Percentiles rank a stretch among this genome's conserved stretches.
phyloP scores from a whole-genome alignment of 2,888 invertebrate species.

The Pogonocherus hispidulus region DNA sequence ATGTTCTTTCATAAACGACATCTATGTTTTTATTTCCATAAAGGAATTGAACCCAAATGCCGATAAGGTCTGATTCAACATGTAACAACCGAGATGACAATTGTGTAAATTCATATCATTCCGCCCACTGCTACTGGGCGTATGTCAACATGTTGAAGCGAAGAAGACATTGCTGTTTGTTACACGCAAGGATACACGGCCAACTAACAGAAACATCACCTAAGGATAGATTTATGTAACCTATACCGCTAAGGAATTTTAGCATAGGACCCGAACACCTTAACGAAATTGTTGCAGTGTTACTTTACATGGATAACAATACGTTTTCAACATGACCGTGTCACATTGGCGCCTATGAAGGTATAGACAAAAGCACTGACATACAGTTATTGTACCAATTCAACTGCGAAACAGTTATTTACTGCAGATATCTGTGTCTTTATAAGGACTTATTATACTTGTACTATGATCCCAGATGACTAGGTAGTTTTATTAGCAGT shows the following conservation, averaged over 20 bases:
- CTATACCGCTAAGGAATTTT: slow-evolving; percentile 5
- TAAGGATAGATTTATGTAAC: not conserved
- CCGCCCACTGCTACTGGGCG: slow-evolving; percentile 14
- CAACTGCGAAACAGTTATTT: slow-evolving; percentile 26
- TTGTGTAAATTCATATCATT: not conserved
- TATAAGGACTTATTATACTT: slow-evolving; percentile 17
- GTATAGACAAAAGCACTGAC: slow-evolving; percentile 15
- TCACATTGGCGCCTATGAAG: slow-evolving; percentile 23
- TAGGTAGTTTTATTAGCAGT: slow-evolving; percentile 2
- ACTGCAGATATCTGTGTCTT: slow-evolving; percentile 9
- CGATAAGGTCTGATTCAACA: too few relatives aligned
- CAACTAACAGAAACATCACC: slow-evolving; percentile 1
- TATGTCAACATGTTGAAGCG: not conserved
- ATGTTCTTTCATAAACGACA: too few relatives aligned
- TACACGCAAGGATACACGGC: slow-evolving; percentile 6
- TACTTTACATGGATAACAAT: slow-evolving; percentile 14
- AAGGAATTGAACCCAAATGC: too few relatives aligned
- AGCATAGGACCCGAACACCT: not conserved
- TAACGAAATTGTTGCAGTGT: slow-evolving; percentile 7
- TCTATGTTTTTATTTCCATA: too few relatives aligned
- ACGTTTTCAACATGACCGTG: slow-evolving; percentile 16
- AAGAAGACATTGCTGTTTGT: not conserved
- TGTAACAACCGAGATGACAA: not conserved
- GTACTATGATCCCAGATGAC: slow-evolving; percentile 10
- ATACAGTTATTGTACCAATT: slow-evolving; percentile 25